Evolutionary conservation across 2,888 invertebrate species (phyloP).

Genomic region (Plebejus argus): DNA sequence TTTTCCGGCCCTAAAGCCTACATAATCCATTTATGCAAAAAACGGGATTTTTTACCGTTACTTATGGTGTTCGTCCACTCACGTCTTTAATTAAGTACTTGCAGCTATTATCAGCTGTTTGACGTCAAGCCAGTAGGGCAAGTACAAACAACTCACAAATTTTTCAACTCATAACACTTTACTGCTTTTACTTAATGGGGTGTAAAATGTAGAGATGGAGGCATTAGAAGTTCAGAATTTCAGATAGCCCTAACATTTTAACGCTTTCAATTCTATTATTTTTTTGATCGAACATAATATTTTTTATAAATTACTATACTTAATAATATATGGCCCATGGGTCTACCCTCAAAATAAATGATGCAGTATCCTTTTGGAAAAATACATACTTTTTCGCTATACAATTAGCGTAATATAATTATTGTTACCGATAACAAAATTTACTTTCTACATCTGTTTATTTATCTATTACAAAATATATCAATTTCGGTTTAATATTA

Average conservation of each 20-base stretch:
- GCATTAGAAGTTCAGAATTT: slow-evolving; percentile 29
- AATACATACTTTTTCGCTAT: too few relatives aligned
- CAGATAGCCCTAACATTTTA: slow-evolving; percentile 39
- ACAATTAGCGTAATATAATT: too few relatives aligned
- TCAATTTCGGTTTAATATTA: too few relatives aligned
- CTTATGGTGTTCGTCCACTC: too few relatives aligned
- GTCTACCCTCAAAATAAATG: background rate
- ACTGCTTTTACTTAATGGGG: slow-evolving; percentile 37
- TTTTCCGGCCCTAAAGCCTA: too few relatives aligned
- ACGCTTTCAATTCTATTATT: background rate
- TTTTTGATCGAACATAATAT: background rate
- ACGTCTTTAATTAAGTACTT: too few relatives aligned
- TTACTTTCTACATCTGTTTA: too few relatives aligned
- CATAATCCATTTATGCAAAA: too few relatives aligned
- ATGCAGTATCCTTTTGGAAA: background rate
- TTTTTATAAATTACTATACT: background rate
- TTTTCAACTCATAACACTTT: slow-evolving; percentile 38
- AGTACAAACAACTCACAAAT: slow-evolving; percentile 34
- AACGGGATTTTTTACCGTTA: too few relatives aligned
- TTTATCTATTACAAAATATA: too few relatives aligned
- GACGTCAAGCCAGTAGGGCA: slow-evolving; percentile 24
- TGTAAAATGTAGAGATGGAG: slow-evolving; percentile 32
- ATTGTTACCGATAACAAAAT: too few relatives aligned
- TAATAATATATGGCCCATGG: background rate
- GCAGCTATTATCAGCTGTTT: background rate